Evolutionary conservation across 2,888 invertebrate species (phyloP), one percentile per base, ranked within the genome.

Genomic region (Disparrhopalites patrizii): DNA sequence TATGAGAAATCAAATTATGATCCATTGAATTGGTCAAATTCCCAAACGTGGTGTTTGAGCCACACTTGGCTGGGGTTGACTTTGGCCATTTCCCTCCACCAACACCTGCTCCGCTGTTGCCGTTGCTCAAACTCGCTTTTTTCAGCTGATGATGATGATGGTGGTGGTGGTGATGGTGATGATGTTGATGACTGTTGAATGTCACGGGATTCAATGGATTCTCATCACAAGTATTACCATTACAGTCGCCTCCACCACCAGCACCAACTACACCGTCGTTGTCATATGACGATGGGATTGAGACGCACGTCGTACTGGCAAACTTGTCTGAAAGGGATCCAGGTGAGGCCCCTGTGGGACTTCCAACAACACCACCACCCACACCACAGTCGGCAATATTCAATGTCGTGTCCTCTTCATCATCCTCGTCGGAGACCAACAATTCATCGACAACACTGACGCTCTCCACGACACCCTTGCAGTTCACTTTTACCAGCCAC

Each of bases 401-500:
- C n/a, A n/a, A n/a, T n/a, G n/a, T n/a, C n/a, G 66, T 62, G 54
- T 31, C 62, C 38, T 71, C 71, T 62, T 68, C 71, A 40, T 73
- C 73, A 36, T 73, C 73, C 43, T 31, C 51, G 58, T 57, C 52
- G 23, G 51, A 47, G 27, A 63, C 47, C 55, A 64, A 56, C 47
- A 64, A 68, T 56, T 60, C 66, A 65, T 71, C 58, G 27, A 63
- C 65, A 33, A 47, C 57, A 54, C 30, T 64, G 60, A 62, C 65
- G 65, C 54, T 61, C 61, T 61, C 69, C 64, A 67, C 56, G 51
- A 63, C 69, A 63, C 65, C 70, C 66, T 69, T 63, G 0, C 69
- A 68, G 68, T 68, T 69, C 65, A 65, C 65, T 68, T 71, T 70
- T 18, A 73, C 72, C 30, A 75, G 57, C 55, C 67, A 58, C 62